A percentile compares a stretch with the other conserved stretches of the same genome.
These are phyloP conservation scores for Mellilla xanthometata DNA, from an alignment of 2,888 invertebrate species.

Conservation along the genomic window DNA sequence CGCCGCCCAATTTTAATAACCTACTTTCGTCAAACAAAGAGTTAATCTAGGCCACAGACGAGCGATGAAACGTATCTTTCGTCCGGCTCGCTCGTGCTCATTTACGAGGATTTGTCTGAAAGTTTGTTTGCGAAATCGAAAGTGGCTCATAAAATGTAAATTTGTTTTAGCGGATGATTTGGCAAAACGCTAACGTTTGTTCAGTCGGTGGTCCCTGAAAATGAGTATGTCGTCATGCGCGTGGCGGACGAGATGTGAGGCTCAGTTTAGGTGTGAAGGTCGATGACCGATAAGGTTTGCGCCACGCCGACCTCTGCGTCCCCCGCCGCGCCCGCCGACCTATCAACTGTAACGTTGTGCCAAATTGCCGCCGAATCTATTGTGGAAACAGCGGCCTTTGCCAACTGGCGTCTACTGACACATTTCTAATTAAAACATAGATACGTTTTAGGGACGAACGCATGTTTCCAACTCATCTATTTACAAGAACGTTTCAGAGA, in stretches of 20 bases:
- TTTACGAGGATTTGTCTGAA: too few species aligned
- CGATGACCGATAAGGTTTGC: constrained; percentile 78
- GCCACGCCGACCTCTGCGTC: constrained; percentile 61
- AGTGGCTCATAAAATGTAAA: too few species aligned
- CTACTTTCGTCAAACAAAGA: constrained; percentile 37
- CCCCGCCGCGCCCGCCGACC: constrained; percentile 52
- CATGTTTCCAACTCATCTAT: neutral
- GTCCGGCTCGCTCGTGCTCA: constrained; percentile 9
- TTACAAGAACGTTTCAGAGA: neutral
- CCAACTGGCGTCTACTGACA: constrained; percentile 18
- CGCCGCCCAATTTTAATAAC: constrained; percentile 44
- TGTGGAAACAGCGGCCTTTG: constrained; percentile 17
- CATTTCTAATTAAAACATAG: constrained; percentile 12
- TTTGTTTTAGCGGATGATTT: too few species aligned
- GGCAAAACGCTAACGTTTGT: too few species aligned
- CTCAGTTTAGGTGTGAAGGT: constrained; percentile 79
- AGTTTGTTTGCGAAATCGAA: too few species aligned
- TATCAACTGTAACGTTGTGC: constrained; percentile 48
- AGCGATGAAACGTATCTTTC: constrained; percentile 18
- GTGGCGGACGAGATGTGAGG: constrained; percentile 70
- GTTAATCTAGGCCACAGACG: constrained; percentile 28
- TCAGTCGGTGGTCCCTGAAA: constrained; percentile 44
- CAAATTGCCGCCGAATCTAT: constrained; percentile 39
- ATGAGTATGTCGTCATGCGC: constrained; percentile 49
- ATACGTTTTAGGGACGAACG: neutral